Conservation (phyloP, 1,140 invertebrate genomes). For the Thalassaphorura encarpata region DNA sequence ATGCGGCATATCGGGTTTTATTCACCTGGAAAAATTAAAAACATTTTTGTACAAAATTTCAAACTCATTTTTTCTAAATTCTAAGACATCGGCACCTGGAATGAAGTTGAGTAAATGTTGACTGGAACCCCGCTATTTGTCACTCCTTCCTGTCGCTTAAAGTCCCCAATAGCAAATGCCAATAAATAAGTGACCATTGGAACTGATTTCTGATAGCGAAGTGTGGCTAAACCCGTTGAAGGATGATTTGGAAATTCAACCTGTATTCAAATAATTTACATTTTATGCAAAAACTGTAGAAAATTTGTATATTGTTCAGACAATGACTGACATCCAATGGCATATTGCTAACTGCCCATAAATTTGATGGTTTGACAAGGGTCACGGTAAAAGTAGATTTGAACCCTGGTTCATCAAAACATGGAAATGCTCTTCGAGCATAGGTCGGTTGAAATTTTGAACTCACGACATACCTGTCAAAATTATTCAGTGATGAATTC, state of each 20-base stretch:
- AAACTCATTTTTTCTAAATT: not conserved
- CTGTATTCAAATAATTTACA: conserved; percentile 33
- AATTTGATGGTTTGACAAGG: conserved; percentile 55
- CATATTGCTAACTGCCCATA: conserved; percentile 74
- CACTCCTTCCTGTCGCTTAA: conserved; percentile 47
- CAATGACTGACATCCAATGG: conserved; percentile 35
- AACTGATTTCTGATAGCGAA: conserved; percentile 65
- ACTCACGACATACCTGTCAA: conserved; percentile 40
- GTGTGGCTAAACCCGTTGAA: conserved; percentile 41
- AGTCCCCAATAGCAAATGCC: conserved; percentile 86
- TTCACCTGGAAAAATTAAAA: conserved; percentile 11
- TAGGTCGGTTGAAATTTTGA: conserved; percentile 53
- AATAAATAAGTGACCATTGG: conserved; percentile 87
- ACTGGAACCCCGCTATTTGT: conserved; percentile 50
- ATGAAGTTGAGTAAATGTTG: conserved; percentile 60
- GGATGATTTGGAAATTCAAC: conserved; percentile 37
- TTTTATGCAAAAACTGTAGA: not conserved
- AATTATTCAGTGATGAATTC: not conserved
- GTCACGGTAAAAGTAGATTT: conserved; percentile 78
- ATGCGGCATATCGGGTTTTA: conserved; percentile 67
- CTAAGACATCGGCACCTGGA: no score
- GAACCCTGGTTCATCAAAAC: conserved; percentile 77
- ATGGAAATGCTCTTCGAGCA: conserved; percentile 47
- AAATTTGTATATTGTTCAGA: no score
- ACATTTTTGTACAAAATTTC: not conserved